phyloP scores from a whole-genome alignment of 2,113 vertebrate species.

The Myiopsitta monachus region DNA sequence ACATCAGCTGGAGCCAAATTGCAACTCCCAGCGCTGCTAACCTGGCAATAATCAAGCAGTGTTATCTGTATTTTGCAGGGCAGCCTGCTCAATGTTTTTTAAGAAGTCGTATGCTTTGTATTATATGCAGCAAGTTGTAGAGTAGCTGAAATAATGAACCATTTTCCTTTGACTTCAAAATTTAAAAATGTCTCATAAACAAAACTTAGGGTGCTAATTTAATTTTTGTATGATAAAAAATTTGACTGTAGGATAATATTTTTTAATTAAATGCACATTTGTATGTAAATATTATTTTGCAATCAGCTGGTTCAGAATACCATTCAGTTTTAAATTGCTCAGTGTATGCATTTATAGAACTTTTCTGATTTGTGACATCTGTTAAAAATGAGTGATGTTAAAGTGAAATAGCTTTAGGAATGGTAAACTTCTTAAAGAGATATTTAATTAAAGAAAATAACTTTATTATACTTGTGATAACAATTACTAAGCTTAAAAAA shows the following conservation, averaged over 20 bases:
- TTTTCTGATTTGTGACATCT: constrained; percentile 48
- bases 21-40: neutral
- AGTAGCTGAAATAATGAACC: neutral
- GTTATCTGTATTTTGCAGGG: neutral
- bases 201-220: constrained; percentile 27
- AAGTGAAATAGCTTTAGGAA: constrained; percentile 53
- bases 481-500: neutral
- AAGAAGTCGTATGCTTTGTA: neutral
- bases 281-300: constrained; percentile 45
- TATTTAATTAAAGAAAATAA: neutral
- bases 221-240: constrained; percentile 26
- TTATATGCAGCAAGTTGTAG: neutral
- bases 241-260: constrained; percentile 7
- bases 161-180: constrained; percentile 13
- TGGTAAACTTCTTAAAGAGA: neutral
- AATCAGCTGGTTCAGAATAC: constrained; percentile 46
- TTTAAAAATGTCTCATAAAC: constrained; percentile 6
- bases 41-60: neutral
- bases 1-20: neutral
- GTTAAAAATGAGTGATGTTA: constrained; percentile 59
- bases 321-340: constrained; percentile 39
- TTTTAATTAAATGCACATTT: constrained; percentile 43
- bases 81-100: neutral
- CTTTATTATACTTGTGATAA: neutral
- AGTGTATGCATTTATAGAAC: constrained; percentile 53